Evolutionary conservation across 2,888 invertebrate genomes (phyloP).

Genomic region (Campopleginae sp.): DNA sequence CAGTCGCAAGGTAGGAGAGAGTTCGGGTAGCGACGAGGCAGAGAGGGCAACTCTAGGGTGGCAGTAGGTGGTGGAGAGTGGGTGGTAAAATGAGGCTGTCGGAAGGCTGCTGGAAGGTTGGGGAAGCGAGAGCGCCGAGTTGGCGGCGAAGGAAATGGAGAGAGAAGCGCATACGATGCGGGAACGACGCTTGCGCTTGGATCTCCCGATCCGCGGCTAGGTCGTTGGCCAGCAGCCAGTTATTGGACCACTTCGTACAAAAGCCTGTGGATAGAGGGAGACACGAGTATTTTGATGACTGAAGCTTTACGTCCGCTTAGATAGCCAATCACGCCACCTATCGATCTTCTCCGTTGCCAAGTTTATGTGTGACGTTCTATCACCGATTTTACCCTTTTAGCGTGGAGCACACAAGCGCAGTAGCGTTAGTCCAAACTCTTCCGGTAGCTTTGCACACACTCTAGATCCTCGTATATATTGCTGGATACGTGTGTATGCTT

Average conservation of each 20-base stretch:
- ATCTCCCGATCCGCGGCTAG: neutral
- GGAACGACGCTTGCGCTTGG: slow-evolving; percentile 61
- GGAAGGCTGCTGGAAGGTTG: slow-evolving; percentile 38
- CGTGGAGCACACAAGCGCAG: slow-evolving; percentile 17
- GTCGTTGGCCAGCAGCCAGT: slow-evolving; percentile 33
- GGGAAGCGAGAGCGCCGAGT: slow-evolving; percentile 50
- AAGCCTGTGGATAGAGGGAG: slow-evolving; percentile 60
- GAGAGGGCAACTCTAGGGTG: slow-evolving; percentile 66
- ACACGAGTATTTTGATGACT: slow-evolving; percentile 55
- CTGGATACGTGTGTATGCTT: slow-evolving; percentile 3
- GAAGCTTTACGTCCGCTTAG: slow-evolving; percentile 21
- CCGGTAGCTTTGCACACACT: slow-evolving; percentile 9
- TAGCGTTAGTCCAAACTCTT: slow-evolving; percentile 14
- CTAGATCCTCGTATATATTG: neutral
- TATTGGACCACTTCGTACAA: slow-evolving; percentile 28
- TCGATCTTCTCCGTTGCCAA: slow-evolving; percentile 4
- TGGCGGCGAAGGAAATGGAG: slow-evolving; percentile 59
- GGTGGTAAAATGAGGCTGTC: slow-evolving; percentile 44
- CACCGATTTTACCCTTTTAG: slow-evolving; percentile 9
- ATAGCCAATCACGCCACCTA: slow-evolving; percentile 36
- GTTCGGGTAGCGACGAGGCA: slow-evolving; percentile 46
- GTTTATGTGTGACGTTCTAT: slow-evolving; percentile 3
- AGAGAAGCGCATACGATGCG: slow-evolving; percentile 49
- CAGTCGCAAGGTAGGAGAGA: slow-evolving; percentile 64
- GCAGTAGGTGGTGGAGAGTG: slow-evolving; percentile 44